Evolutionary conservation across 2,888 invertebrate genomes (phyloP).

Genomic region (Papilio protenor): DNA sequence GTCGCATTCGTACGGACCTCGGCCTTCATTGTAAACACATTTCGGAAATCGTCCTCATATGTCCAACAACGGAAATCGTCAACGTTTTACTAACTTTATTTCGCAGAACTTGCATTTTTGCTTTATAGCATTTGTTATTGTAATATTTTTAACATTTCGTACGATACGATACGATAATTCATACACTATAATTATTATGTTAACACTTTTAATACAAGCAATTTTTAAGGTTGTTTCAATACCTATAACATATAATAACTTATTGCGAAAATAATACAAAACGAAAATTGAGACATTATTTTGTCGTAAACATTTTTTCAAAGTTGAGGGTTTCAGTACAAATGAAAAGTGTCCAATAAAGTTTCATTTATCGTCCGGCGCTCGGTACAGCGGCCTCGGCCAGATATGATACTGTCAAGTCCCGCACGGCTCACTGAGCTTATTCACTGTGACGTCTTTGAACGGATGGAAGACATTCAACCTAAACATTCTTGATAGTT

Average conservation of each 20-base stretch:
- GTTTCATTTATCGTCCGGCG: slow-evolving; percentile 76
- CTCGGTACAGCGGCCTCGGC: slow-evolving; percentile 56
- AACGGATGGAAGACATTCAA: slow-evolving; percentile 51
- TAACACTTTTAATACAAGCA: neutral
- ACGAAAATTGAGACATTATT: neutral
- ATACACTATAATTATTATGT: neutral
- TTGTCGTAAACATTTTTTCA: neutral
- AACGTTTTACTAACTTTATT: slow-evolving; percentile 72
- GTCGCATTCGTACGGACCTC: slow-evolving; percentile 66
- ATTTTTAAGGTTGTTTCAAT: neutral
- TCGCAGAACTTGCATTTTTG: slow-evolving; percentile 58
- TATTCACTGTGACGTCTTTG: slow-evolving; percentile 73
- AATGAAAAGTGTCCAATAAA: slow-evolving; percentile 80
- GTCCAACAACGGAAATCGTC: slow-evolving; percentile 68
- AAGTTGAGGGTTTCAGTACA: slow-evolving; percentile 54
- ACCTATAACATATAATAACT: slow-evolving; percentile 9
- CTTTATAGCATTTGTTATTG: slow-evolving; percentile 56
- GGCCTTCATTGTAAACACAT: slow-evolving; percentile 81
- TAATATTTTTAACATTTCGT: slow-evolving; percentile 43
- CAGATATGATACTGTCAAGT: slow-evolving; percentile 77
- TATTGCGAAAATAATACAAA: neutral
- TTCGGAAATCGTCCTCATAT: slow-evolving; percentile 75
- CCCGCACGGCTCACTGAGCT: slow-evolving; percentile 69
- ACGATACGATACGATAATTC: neutral
- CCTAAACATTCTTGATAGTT: slow-evolving; percentile 47